A percentile compares a stretch with the other conserved stretches of the same genome.
Conservation (phyloP, 1,140 invertebrate genomes). For the Doryteuthis pealeii region DNA sequence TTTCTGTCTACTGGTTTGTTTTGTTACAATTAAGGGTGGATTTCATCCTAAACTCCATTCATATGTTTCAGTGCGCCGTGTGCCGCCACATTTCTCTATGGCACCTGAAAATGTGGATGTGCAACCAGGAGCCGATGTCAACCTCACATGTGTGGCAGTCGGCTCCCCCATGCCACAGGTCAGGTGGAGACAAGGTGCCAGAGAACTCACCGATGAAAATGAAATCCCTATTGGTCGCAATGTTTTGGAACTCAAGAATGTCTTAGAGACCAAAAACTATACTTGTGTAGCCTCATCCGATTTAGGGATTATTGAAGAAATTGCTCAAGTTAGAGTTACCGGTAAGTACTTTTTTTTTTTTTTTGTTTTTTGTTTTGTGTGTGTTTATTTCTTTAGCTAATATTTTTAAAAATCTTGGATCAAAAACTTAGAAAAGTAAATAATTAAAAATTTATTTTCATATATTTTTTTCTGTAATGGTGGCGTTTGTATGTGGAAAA, state of each 20-base stretch:
- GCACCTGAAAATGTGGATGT: conserved; percentile 86
- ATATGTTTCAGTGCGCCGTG: conserved; percentile 78
- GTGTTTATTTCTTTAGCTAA: background rate
- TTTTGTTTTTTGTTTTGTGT: background rate
- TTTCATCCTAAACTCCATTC: conserved; percentile 12
- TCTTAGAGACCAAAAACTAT: conserved; percentile 91
- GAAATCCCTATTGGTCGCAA: conserved; percentile 68
- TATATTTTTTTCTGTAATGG: too few relatives aligned
- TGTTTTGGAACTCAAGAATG: conserved; percentile 80
- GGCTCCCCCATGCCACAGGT: conserved; percentile 97
- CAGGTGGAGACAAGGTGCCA: conserved; percentile 86
- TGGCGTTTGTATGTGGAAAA: too few relatives aligned
- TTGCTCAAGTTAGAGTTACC: conserved; percentile 89
- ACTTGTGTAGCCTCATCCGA: conserved; percentile 95
- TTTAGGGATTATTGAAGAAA: conserved; percentile 85
- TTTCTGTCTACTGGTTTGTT: too few relatives aligned
- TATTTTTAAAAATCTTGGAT: too few relatives aligned
- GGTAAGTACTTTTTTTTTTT: conserved; percentile 66
- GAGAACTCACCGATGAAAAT: conserved; percentile 75
- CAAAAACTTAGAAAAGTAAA: too few relatives aligned
- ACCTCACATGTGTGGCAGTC: conserved; percentile 93
- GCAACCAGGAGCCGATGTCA: conserved; percentile 84
- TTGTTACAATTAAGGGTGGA: too few relatives aligned
- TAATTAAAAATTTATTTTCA: too few relatives aligned
- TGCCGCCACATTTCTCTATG: conserved; percentile 91